These are phyloP conservation scores for Proales similis DNA, from an alignment of 1,140 invertebrate species.

Conservation along the genomic window DNA sequence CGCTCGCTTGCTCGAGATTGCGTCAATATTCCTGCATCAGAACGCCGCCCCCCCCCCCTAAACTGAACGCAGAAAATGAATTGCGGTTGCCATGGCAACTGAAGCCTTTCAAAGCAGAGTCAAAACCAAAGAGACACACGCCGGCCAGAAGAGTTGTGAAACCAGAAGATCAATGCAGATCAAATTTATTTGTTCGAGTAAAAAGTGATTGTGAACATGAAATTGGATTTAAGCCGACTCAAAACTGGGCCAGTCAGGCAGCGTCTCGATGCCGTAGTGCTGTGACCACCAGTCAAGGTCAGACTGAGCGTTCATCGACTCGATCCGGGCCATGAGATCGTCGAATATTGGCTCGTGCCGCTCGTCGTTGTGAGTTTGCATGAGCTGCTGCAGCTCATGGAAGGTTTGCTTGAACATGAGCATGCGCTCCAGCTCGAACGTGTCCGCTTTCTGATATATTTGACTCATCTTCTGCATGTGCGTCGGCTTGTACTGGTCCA, in stretches of 20 bases:
- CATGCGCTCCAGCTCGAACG: conserved; percentile 78
- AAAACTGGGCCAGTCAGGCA: conserved; percentile 15
- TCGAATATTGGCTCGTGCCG: conserved; percentile 1
- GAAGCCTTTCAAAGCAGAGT: no score
- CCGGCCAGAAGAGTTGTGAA: no score
- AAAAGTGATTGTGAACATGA: no score
- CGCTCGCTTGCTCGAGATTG: no score
- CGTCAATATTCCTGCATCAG: no score
- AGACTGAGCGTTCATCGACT: background rate
- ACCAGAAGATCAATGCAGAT: no score
- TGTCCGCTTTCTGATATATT: conserved; percentile 90
- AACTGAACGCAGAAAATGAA: no score
- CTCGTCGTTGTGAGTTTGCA: conserved; percentile 26
- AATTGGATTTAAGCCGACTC: no score
- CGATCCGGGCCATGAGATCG: background rate
- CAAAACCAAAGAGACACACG: no score
- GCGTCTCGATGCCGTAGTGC: conserved; percentile 14
- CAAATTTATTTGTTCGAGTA: no score
- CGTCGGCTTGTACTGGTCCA: conserved; percentile 88
- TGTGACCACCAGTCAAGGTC: conserved; percentile 19
- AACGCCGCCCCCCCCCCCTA: no score
- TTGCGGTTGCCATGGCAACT: no score
- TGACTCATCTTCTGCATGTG: conserved; percentile 65
- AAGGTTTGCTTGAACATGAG: conserved; percentile 31
- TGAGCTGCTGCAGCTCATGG: background rate